Base-by-base conservation (phyloP, 1,140 invertebrate genomes). In the Pseudomyrmex flavicornis region DNA sequence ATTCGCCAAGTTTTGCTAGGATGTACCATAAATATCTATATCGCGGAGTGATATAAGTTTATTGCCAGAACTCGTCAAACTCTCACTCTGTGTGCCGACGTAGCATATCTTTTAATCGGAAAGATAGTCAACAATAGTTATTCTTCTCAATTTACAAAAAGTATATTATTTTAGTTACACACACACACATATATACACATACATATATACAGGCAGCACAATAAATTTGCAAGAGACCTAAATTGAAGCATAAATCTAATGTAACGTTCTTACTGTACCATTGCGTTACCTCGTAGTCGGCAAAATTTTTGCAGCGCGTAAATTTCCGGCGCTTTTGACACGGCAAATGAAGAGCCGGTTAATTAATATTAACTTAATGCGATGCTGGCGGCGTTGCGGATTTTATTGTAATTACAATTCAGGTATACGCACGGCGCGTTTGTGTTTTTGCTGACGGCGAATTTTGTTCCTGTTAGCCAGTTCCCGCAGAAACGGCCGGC, bases 351-450 rank as follows among this genome's bases (percentile, higher is more conserved):
- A 80, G 44, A 70, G 76, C 70, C 10, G 10, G 70, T 82, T 82
- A 82, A 82, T 82, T 82, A 75, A 82, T 82, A 82, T 82, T 82
- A 82, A 72, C 80, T 82, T 82, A 82, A 82, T 76, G 80, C 59
- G 59, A 63, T 44, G 80, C 54, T 35, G 66, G 35, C 44, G 66
- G 72, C 59, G 73, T 76, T 75, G 80, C 72, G 72, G 48, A 82
- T 82, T 82, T 82, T 82, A 75, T 82, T 82, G 80, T 63, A 76
- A 82, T 82, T 82, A 82, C 80, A 76, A 82, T 82, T 52, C 50
- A 56, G 80, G 63, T 82, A 73, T 5, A 35, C 35, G 35, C 35
- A 0, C 35, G 35, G 35, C 70, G 26, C 48, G 70, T 9, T 63
- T 82, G 58, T 65, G 70, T 76, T 82, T 82, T 82, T 58, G 80